Conservation (phyloP, 2,797 vertebrate genomes). For the Myripristis murdjan region DNA sequence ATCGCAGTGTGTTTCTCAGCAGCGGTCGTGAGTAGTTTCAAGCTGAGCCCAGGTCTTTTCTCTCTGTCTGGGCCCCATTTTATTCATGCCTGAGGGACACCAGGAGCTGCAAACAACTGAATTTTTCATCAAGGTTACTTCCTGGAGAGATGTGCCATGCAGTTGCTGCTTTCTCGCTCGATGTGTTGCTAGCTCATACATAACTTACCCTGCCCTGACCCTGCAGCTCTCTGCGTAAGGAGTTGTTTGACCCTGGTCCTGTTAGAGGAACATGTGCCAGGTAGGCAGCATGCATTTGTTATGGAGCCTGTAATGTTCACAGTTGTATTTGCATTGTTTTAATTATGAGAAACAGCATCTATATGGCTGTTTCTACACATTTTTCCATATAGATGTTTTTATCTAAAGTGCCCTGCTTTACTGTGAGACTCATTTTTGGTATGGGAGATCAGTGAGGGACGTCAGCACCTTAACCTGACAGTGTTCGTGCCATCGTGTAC, state of each 20-base stretch:
- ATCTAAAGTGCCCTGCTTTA: background rate
- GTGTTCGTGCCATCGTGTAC: slow-evolving; percentile 4
- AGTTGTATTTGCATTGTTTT: slow-evolving; percentile 4
- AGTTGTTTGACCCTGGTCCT: slow-evolving; percentile 73
- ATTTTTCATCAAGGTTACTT: slow-evolving; percentile 88
- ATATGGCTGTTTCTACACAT: no score
- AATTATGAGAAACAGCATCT: no score
- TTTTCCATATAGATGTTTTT: no score
- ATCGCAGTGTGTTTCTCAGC: slow-evolving; percentile 53
- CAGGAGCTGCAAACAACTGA: slow-evolving; percentile 86
- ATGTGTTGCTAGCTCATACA: slow-evolving; percentile 78
- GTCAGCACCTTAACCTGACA: no score
- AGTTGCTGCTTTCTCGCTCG: slow-evolving; percentile 71
- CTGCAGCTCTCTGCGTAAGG: slow-evolving; percentile 67
- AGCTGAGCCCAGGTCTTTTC: slow-evolving; percentile 83
- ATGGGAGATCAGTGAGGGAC: no score
- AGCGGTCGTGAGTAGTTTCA: slow-evolving; percentile 77
- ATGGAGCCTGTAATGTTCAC: slow-evolving; percentile 34
- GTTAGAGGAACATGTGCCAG: slow-evolving; percentile 48
- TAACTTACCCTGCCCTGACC: slow-evolving; percentile 81
- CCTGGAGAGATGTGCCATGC: slow-evolving; percentile 83
- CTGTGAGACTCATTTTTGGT: no score
- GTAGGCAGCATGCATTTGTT: slow-evolving; percentile 62
- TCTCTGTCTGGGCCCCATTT: slow-evolving; percentile 81
- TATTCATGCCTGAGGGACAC: slow-evolving; percentile 87